phyloP scores from a whole-genome alignment of 2,888 invertebrate species.

The Caenorhabditis sp. region DNA sequence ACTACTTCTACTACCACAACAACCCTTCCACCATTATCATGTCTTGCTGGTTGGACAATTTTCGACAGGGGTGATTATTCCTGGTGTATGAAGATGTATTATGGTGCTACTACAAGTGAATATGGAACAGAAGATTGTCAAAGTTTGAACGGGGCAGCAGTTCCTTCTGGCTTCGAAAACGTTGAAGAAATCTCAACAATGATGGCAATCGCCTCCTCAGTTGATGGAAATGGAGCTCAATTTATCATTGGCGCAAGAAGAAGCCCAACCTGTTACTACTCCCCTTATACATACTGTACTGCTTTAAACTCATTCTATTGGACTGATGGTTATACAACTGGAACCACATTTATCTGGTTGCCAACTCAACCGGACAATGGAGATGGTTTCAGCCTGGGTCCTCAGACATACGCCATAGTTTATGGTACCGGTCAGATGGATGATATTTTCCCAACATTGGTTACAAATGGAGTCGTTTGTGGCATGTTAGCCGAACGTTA shows the following conservation, averaged over 20 bases:
- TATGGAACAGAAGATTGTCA: neutral
- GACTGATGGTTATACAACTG: slow-evolving; percentile 17
- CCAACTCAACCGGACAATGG: slow-evolving; percentile 13
- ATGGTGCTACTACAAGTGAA: neutral
- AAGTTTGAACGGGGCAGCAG: neutral
- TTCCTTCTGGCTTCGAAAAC: neutral
- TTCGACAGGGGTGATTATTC: neutral
- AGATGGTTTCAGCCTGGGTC: too few relatives aligned
- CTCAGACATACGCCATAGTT: too few relatives aligned
- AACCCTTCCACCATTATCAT: neutral
- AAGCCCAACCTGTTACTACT: slow-evolving; percentile 4
- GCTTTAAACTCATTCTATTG: slow-evolving; percentile 1
- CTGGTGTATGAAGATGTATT: neutral
- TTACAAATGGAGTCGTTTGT: too few relatives aligned
- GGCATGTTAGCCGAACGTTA: too few relatives aligned
- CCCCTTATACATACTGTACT: neutral
- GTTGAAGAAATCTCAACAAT: neutral
- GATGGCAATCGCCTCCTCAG: neutral
- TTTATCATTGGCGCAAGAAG: neutral
- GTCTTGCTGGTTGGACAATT: neutral
- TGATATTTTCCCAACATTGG: too few relatives aligned
- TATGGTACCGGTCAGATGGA: too few relatives aligned
- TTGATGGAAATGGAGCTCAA: neutral
- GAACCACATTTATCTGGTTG: slow-evolving; percentile 8
- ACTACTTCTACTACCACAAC: neutral